Evolutionary conservation across 2,797 vertebrate species (phyloP).

Genomic region (Chelidonichthys spinosus): DNA sequence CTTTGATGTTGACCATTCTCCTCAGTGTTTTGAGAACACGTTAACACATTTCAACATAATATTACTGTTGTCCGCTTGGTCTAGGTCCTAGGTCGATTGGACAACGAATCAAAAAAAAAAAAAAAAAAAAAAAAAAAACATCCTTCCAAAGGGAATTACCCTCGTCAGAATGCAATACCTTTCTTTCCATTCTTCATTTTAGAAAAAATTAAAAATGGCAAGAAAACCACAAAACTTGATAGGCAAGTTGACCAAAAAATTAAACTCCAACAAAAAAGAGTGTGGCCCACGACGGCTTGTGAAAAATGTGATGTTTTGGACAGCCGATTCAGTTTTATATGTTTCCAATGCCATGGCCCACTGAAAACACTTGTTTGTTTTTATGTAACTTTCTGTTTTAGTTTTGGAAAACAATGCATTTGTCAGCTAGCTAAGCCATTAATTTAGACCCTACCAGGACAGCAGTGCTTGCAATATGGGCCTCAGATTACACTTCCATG

Average conservation of each 20-base stretch:
- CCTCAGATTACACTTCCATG: constrained; percentile 35
- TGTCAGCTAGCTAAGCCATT: constrained; percentile 36
- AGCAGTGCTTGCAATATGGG: constrained; percentile 48
- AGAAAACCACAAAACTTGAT: constrained; percentile 69
- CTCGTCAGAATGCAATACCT: constrained; percentile 83
- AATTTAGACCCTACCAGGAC: constrained; percentile 42
- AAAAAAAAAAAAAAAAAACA: constrained; percentile 41
- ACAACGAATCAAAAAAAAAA: constrained; percentile 74
- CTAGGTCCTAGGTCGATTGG: constrained; percentile 72
- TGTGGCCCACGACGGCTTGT: constrained; percentile 10
- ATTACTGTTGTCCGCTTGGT: constrained; percentile 70
- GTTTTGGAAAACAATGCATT: constrained; percentile 51
- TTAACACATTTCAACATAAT: constrained; percentile 80
- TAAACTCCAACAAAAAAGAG: constrained; percentile 44
- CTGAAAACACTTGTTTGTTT: constrained; percentile 32
- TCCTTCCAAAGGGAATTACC: constrained; percentile 83
- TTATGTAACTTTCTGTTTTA: constrained; percentile 42
- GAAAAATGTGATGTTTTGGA: constrained; percentile 51
- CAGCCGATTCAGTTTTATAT: constrained; percentile 66
- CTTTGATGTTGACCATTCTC: constrained; percentile 87
- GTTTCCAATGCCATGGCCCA: constrained; percentile 56
- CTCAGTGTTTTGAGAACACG: constrained; percentile 84
- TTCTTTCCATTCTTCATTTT: constrained; percentile 79
- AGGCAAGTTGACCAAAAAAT: constrained; percentile 85
- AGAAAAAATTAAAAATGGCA: constrained; percentile 72